Evolutionary conservation across 2,797 vertebrate genomes (phyloP), one percentile per base, ranked within the genome.

Genomic region (Acanthornis magna): DNA sequence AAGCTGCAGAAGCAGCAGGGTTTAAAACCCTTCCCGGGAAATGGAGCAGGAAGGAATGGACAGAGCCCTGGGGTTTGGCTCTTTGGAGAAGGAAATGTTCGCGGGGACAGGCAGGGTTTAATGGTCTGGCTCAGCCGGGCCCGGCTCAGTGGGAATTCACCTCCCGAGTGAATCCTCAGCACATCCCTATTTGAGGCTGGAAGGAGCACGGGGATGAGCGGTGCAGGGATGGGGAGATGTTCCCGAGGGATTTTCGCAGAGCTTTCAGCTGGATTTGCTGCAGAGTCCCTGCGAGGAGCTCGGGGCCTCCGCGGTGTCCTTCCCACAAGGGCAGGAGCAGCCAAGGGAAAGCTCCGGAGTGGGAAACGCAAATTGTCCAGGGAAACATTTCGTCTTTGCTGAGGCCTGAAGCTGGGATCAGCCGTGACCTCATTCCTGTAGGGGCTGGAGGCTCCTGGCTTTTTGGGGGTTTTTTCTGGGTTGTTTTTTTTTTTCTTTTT

Each of bases 231-330:
- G 79, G 70, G 40, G 75, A 9, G 23, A 32, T 6, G 16, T 26
- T 77, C 70, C 77, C 1, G 10, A 50, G 77, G 29, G 53, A 67
- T 21, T 83, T 79, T 48, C 71, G 75, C 5, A 9, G 45, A 79
- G 38, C 9, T 88, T 57, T 34, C 29, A 7, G 47, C 16, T 53
- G 66, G 34, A n/a, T 67, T 63, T 61, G 55, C 77, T 38, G 36
- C 45, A 42, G 27, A 58, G 53, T 60, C 62, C 8, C 58, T 50
- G 7, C 15, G 42, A n/a, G 85, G 75, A 65, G 90, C 62, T 62
- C 0, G 0, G 67, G 29, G 73, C 30, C 30, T 70, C 25, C 0
- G 10, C 4, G 3, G 6, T 15, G 25, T 54, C 40, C 47, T n/a
- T 16, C 34, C 30, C 20, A 1, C 53, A 7, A 45, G 63, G 82